These are phyloP conservation scores for Heliothis peltigera DNA, from an alignment of 2,888 invertebrate species.

Conservation along the genomic window DNA sequence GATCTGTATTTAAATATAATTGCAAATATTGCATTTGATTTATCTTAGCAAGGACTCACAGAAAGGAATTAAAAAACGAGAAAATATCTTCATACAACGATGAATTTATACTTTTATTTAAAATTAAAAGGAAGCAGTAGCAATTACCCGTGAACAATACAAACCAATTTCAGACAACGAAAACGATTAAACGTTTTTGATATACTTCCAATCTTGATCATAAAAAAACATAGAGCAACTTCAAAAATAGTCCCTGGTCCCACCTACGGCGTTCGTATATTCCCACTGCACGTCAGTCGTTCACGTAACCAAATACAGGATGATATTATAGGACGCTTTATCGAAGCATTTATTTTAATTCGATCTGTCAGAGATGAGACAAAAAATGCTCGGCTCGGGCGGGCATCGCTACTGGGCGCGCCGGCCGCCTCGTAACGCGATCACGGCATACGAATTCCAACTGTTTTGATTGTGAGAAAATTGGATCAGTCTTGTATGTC, in stretches of 20 bases:
- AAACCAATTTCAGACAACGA: conserved; percentile 53
- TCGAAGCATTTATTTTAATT: conserved; percentile 90
- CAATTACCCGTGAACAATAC: conserved; percentile 39
- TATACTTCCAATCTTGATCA: conserved; percentile 49
- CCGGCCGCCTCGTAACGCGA: conserved; percentile 73
- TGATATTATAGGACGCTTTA: conserved; percentile 87
- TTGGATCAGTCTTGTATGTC: conserved; percentile 30
- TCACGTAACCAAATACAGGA: conserved; percentile 89
- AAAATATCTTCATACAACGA: not conserved
- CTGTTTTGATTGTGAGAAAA: conserved; percentile 61
- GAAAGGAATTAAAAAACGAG: not conserved
- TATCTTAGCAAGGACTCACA: not conserved
- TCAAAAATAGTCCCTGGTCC: conserved; percentile 71
- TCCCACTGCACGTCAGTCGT: conserved; percentile 85
- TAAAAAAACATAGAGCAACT: conserved; percentile 71
- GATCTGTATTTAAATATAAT: too few species aligned
- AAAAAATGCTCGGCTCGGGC: conserved; percentile 78
- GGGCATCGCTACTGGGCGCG: conserved; percentile 81
- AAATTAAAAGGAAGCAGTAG: conserved; percentile 19
- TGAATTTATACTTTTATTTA: not conserved
- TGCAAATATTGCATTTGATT: not conserved
- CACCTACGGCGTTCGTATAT: conserved; percentile 80
- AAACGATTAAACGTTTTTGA: conserved; percentile 63
- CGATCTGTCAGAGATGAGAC: conserved; percentile 88
- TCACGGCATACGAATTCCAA: conserved; percentile 67